Evolutionary conservation across 2,888 invertebrate species (phyloP), one percentile per base, ranked within the genome.

Genomic region (Idaea dimidiata): DNA sequence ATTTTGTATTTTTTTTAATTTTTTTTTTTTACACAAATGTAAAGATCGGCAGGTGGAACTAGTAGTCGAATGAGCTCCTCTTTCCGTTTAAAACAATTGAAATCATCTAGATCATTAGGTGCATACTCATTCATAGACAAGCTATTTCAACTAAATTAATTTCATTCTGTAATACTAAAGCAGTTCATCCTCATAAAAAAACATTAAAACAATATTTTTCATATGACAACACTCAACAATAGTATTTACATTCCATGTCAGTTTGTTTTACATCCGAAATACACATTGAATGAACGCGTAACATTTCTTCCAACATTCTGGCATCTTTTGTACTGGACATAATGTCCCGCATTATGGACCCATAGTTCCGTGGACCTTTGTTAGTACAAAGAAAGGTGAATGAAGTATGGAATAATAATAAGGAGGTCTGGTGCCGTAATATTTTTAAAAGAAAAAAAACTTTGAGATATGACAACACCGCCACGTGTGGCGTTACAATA

Each of bases 241-340:
- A 87, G 87, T 92, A 91, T 91, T 92, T 91, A 91, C 89, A 90
- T 91, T 90, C 86, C 85, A 87, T 88, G 91, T 91, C 90, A 92
- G 91, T 91, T 91, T 91, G 91, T 91, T 91, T 91, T 91, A 90
- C 89, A 88, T 88, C 86, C 86, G 82, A 88, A 90, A 89, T 86
- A 88, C 84, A 83, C 85, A 85, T 86, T 89, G 87, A 89, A 90
- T 88, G 82, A 85, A 83, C 83, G 87, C 85, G 84, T 84, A 89
- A 84, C 87, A 89, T 82, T 89, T 89, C 87, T 85, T 84, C 83
- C 77, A 82, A 81, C 84, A 86, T 89, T 86, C 82, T 82, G 77
- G 74, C 62, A 84, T 81, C 84, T 80, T 87, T 88, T 86, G 85
- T 87, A 78, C 80, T 82, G 78, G 81, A 87, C 86, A 87, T 86